These are phyloP conservation scores for Bos indicus DNA, from an alignment of 2,113 vertebrate species.

Conservation along the genomic window DNA sequence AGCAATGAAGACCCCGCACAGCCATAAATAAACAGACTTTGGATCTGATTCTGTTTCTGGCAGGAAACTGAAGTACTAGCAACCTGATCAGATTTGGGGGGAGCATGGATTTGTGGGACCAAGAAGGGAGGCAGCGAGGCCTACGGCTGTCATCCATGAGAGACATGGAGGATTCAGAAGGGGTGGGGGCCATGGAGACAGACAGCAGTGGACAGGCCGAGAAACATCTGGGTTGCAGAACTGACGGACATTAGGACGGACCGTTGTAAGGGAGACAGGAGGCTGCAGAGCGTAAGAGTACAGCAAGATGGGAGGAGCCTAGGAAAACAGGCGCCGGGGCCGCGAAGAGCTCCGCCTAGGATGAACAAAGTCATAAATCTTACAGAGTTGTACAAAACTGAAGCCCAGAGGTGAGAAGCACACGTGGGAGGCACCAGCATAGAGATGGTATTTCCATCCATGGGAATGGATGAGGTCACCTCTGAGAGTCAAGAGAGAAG, in stretches of 20 bases:
- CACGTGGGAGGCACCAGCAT: neutral
- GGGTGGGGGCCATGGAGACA: neutral
- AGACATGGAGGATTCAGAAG: neutral
- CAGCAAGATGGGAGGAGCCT: neutral
- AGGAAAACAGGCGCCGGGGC: neutral
- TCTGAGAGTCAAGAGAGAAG: neutral
- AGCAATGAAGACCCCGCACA: neutral
- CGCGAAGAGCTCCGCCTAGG: neutral
- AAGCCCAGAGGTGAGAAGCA: neutral
- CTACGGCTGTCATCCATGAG: neutral
- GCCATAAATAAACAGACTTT: neutral
- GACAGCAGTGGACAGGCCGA: neutral
- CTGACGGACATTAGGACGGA: rapidly evolving
- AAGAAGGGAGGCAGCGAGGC: neutral
- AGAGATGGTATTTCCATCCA: neutral
- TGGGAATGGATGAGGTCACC: neutral
- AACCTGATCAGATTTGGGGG: neutral
- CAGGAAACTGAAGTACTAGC: neutral
- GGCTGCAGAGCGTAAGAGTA: neutral
- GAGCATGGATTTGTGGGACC: neutral
- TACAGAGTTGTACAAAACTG: neutral
- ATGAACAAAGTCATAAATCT: neutral
- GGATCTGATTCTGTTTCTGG: neutral
- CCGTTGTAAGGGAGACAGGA: neutral
- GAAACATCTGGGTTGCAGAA: neutral